phyloP scores from a whole-genome alignment of 2,797 vertebrate genomes.

The Uromys caudimaculatus region DNA sequence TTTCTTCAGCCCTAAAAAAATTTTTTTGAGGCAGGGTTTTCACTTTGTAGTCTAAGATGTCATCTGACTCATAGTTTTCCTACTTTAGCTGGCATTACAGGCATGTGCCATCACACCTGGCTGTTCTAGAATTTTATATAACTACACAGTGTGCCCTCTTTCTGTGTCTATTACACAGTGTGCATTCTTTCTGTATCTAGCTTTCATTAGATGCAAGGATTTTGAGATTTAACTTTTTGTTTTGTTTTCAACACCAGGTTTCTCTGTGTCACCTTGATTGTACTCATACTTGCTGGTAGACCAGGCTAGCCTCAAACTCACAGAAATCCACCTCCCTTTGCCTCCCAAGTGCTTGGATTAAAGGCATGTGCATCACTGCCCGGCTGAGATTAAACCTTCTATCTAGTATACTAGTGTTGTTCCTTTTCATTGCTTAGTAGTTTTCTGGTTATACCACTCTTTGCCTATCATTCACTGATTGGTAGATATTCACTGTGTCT shows the following conservation, averaged over 20 bases:
- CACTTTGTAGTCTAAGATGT: neutral
- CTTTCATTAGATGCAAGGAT: neutral
- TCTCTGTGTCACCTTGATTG: neutral
- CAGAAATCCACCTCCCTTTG: neutral
- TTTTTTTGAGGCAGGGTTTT: neutral
- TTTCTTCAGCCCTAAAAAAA: neutral
- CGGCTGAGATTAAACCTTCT: neutral
- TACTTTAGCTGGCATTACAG: neutral
- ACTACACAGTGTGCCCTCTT: neutral
- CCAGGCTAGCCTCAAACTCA: neutral
- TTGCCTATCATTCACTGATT: neutral
- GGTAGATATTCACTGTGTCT: neutral
- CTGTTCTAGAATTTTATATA: neutral
- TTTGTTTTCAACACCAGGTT: neutral
- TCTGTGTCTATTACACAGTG: neutral
- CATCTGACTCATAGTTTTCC: neutral
- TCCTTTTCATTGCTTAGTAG: neutral
- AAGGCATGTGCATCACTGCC: neutral
- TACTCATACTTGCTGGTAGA: neutral
- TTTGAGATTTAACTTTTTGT: slow-evolving; percentile 32
- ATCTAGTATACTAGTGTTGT: neutral
- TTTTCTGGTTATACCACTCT: neutral
- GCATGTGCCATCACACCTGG: neutral
- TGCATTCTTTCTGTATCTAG: neutral
- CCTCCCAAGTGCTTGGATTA: neutral